phyloP scores from a whole-genome alignment of 2,797 vertebrate species.

The Tapera naevia region DNA sequence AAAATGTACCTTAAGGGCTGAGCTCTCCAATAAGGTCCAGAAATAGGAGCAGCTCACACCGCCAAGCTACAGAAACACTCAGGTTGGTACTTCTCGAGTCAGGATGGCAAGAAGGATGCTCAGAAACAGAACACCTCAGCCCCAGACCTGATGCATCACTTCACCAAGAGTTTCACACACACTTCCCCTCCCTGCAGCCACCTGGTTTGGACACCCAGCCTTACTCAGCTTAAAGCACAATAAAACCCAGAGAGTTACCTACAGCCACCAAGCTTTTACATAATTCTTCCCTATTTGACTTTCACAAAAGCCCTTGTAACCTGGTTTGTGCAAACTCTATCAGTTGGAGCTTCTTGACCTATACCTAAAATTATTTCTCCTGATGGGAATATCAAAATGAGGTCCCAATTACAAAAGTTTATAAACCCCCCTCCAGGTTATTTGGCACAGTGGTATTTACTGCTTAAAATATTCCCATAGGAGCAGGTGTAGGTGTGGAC shows the following conservation, averaged over 20 bases:
- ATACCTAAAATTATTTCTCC: conserved; percentile 69
- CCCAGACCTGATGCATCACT: neutral
- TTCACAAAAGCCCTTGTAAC: conserved; percentile 49
- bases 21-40: rapidly evolving
- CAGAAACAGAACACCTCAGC: neutral
- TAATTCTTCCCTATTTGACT: conserved; percentile 31
- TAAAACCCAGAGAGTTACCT: neutral
- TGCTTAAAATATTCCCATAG: neutral
- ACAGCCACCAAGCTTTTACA: neutral
- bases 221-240: neutral
- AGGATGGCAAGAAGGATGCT: neutral
- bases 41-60: neutral
- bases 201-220: neutral
- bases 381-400: conserved; percentile 60
- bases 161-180: rapidly evolving
- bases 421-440: neutral
- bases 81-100: rapidly evolving
- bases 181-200: neutral
- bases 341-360: conserved; percentile 61
- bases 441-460: conserved; percentile 2
- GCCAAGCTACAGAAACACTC: rapidly evolving
- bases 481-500: neutral
- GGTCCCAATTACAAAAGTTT: conserved; percentile 57
- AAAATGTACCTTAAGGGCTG: neutral
- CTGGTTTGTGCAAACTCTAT: conserved; percentile 60